A percentile compares a stretch with the other conserved stretches of the same genome.
Conservation (phyloP, 2,113 vertebrate genomes). For the Ammodytes dubius region DNA sequence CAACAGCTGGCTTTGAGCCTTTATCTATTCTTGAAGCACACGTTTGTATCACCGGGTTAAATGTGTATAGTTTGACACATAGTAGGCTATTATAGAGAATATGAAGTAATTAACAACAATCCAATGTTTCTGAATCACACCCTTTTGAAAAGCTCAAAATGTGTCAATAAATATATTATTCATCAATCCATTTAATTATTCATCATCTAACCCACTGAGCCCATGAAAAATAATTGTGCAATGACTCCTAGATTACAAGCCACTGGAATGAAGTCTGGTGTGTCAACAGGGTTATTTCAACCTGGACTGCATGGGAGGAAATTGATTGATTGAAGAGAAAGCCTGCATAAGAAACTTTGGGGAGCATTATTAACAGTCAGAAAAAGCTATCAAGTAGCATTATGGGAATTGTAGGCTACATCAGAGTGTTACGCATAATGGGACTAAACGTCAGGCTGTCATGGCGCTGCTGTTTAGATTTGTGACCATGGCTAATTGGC, state of each 20-base stretch:
- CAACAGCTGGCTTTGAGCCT: slow-evolving; percentile 31
- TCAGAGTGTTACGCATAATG: neutral
- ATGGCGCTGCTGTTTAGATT: neutral
- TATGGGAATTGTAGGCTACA: neutral
- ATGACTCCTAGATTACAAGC: neutral
- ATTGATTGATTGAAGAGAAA: neutral
- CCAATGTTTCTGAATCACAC: neutral
- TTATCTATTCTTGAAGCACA: slow-evolving; percentile 41
- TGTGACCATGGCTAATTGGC: neutral
- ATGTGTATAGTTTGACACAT: neutral
- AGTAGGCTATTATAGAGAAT: neutral
- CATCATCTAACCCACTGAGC: neutral
- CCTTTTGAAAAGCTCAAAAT: neutral
- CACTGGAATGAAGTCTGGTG: neutral
- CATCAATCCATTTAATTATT: too few relatives aligned
- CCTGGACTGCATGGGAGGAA: neutral
- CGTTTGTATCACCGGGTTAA: neutral
- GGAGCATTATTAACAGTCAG: too few relatives aligned
- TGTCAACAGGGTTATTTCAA: neutral
- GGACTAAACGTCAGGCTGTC: neutral
- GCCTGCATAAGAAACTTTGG: neutral
- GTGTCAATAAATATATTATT: too few relatives aligned
- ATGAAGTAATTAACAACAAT: neutral
- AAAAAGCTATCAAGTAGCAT: neutral
- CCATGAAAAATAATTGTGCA: neutral